Percentiles rank a stretch among this genome's conserved stretches.
phyloP scores from a whole-genome alignment of 2,888 invertebrate species.

The Galerucella pusilla region DNA sequence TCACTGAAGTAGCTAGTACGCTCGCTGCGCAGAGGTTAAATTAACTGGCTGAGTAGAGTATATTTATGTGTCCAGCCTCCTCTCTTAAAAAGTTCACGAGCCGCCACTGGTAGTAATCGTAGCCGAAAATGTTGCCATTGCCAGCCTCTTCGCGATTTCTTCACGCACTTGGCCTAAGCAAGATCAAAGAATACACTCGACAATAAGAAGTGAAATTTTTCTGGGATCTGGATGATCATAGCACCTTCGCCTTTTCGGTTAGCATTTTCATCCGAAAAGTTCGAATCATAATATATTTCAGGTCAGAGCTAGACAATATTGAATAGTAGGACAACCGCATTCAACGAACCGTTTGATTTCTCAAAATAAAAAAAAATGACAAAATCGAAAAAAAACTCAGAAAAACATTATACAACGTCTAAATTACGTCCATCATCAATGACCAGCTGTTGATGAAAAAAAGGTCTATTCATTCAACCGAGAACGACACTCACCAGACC shows the following conservation, averaged over 20 bases:
- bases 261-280: background rate
- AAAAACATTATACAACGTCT: conserved; percentile 34
- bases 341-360: conserved; percentile 27
- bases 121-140: too few relatives aligned
- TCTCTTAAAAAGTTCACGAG: too few relatives aligned
- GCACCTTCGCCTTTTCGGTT: background rate
- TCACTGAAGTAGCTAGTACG: too few relatives aligned
- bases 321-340: conserved; percentile 21
- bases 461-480: conserved; percentile 30
- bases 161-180: too few relatives aligned
- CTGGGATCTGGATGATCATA: too few relatives aligned
- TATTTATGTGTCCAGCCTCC: too few relatives aligned
- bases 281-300: conserved; percentile 10
- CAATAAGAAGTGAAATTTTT: too few relatives aligned
- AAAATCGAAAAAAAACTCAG: background rate
- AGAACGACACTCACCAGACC: conserved; percentile 26
- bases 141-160: too few relatives aligned
- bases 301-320: conserved; percentile 9
- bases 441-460: conserved; percentile 20
- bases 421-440: conserved; percentile 34
- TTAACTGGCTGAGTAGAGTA: too few relatives aligned
- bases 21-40: too few relatives aligned
- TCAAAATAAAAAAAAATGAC: conserved; percentile 14
- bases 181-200: too few relatives aligned
- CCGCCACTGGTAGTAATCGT: too few relatives aligned